Base-by-base conservation (phyloP, 2,797 vertebrate genomes). In the Enteromius radiatus region DNA sequence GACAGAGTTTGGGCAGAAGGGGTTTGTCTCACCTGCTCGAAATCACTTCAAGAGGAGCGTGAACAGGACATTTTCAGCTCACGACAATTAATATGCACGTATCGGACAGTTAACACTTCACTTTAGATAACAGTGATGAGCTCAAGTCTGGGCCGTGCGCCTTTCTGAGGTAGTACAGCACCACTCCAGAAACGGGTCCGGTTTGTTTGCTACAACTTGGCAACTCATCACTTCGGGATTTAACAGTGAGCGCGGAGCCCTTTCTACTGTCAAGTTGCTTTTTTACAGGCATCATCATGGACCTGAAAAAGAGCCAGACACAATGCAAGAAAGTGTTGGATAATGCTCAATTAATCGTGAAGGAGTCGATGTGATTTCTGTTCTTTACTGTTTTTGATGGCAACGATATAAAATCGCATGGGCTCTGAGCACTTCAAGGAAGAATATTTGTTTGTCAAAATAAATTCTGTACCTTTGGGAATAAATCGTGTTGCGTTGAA, bases 11-110 rank as follows among this genome's bases (percentile, higher is more conserved):
- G 93, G 95, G 93, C 93, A 93, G 91, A 91, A 92, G 90, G 91
- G 90, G 92, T 88, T 78, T 78, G 82, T 91, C 93, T 95, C 94
- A 95, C 94, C 94, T 95, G 94, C 94, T 92, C 89, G 90, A 92
- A 92, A 92, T 89, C 93, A 86, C 92, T 90, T 83, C 91, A 84
- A 88, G 91, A 84, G 88, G 86, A 91, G 89, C 81, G 89, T 70
- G 88, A 86, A 87, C 91, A 84, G 86, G 89, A 83, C 84, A 47
- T 84, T 83, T 85, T 81, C 88, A 59, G 91, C 88, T 90, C 86
- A 82, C 82, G 88, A 87, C 92, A 92, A 92, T 93, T 93, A 92
- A 92, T 90, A 90, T 89, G 86, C 89, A 69, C 89, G 78, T 82
- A 78, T 87, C 76, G 86, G 80, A 87, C 90, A 86, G 87, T 91